Evolutionary conservation across 1,140 invertebrate genomes (phyloP), one percentile per base, ranked within the genome.

Genomic region (Tetramorium simillimum): DNA sequence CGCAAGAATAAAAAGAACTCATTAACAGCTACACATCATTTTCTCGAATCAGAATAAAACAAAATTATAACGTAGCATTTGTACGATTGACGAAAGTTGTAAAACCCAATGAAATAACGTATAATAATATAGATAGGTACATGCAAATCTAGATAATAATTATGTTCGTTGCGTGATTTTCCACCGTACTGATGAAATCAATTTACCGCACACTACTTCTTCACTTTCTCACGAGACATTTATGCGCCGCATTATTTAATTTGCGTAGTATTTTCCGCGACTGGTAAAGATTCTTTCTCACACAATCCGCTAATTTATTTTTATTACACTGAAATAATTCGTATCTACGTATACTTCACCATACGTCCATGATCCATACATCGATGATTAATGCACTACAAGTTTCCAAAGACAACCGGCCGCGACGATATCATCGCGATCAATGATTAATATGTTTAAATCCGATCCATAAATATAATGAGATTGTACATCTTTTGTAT

Each of bases 81-180:
- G 21, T 6, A 14, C 4, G 7, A 24, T 37, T 76, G 18, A 51
- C 46, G 69, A 24, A 43, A 56, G 14, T 72, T 81, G 18, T 70
- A 37, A 37, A 37, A 37, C 18, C 14, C 21, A n/a, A 56, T 56
- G 7, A 78, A 81, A 81, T 81, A 70, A 81, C 33, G 9, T 21
- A n/a, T 81, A 72, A 56, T 18, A 7, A 5, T 10, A 53, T 4
- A 69, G 16, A 70, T 43, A 81, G 46, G 3, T 69, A 40, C 16
- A 3, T 56, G 12, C 16, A 56, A 37, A 40, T 81, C 37, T 53
- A 56, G 46, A 81, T 72, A 70, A 81, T 81, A 56, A 40, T 46
- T 28, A 56, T 18, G 49, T 24, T 81, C 33, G 33, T 81, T 16
- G 78, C 78, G 65, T 72, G 37, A 81, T 72, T 81, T 81, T 72